Evolutionary conservation across 37 sponge, comb jelly and placozoan genomes (phyloP).

Genomic region (Cliona cf. orientalis): DNA sequence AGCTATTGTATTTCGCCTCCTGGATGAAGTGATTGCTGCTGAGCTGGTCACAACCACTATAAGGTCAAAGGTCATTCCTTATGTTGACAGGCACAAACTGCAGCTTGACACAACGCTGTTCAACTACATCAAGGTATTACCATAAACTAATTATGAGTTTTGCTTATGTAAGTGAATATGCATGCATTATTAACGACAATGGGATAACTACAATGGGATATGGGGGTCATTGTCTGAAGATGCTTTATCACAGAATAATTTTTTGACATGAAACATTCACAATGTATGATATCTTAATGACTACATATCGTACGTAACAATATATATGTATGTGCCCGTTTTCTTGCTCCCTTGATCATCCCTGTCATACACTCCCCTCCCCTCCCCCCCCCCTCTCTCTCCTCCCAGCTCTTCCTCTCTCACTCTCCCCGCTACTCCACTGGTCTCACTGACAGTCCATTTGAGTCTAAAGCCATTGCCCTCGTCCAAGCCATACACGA

Average conservation of each 20-base stretch:
- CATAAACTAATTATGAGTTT: slow-evolving; percentile 2
- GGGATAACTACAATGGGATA: too few species aligned
- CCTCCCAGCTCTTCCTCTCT: slow-evolving; percentile 45
- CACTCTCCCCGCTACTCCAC: slow-evolving; percentile 15
- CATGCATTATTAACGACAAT: too few species aligned
- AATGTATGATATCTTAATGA: too few species aligned
- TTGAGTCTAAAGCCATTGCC: slow-evolving; percentile 58
- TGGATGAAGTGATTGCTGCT: slow-evolving; percentile 60
- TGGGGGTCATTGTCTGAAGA: too few species aligned
- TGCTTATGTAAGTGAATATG: too few species aligned
- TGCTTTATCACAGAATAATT: too few species aligned
- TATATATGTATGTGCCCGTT: too few species aligned
- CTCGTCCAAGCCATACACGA: slow-evolving; percentile 39
- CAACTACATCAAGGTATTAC: slow-evolving; percentile 63
- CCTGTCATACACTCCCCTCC: too few species aligned
- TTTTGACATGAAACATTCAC: too few species aligned
- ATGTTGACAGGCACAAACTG: slow-evolving; percentile 27
- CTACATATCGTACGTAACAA: too few species aligned
- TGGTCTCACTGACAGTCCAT: slow-evolving; percentile 41
- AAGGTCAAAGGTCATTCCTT: slow-evolving; percentile 32
- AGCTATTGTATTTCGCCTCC: slow-evolving; percentile 40
- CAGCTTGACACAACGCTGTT: slow-evolving; percentile 46
- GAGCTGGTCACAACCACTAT: slow-evolving; percentile 40
- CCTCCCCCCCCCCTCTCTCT: too few species aligned
- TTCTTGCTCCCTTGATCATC: too few species aligned